A percentile compares a stretch with the other conserved stretches of the same genome.
These are phyloP conservation scores for Morus bassanus DNA, from an alignment of 2,797 vertebrate genomes.

Conservation along the genomic window DNA sequence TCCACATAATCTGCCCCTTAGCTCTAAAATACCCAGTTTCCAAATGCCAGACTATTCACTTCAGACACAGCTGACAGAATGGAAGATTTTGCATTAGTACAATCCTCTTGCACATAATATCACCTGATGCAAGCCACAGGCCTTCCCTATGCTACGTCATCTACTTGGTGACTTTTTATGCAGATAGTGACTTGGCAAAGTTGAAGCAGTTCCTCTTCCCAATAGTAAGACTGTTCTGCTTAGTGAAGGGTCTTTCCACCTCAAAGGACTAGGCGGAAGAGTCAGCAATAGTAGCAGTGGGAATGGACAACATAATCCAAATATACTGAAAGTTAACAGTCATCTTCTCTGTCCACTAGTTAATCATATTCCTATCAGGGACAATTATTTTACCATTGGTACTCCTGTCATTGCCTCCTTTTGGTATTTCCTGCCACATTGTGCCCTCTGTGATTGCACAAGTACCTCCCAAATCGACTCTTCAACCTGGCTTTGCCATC, in stretches of 20 bases:
- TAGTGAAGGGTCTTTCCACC: background rate
- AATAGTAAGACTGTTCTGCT: background rate
- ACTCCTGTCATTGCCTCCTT: background rate
- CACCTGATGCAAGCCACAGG: background rate
- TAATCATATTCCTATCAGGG: background rate
- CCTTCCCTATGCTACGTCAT: background rate
- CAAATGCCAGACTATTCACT: background rate
- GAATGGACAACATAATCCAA: background rate
- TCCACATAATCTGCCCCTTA: background rate
- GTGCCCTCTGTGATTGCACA: background rate
- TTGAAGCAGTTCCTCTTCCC: background rate
- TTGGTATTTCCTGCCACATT: background rate
- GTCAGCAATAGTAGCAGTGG: background rate
- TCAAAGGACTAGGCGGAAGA: background rate
- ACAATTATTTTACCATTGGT: background rate
- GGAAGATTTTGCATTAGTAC: background rate
- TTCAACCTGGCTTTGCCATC: background rate
- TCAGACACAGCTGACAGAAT: background rate
- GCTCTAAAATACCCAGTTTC: background rate
- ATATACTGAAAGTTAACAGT: background rate
- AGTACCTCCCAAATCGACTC: background rate
- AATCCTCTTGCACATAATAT: background rate
- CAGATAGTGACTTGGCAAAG: background rate
- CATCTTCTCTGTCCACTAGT: background rate
- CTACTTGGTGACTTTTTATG: background rate